Evolutionary conservation across 2,888 invertebrate genomes (phyloP), one percentile per base, ranked within the genome.

Genomic region (Oscheius sp.): DNA sequence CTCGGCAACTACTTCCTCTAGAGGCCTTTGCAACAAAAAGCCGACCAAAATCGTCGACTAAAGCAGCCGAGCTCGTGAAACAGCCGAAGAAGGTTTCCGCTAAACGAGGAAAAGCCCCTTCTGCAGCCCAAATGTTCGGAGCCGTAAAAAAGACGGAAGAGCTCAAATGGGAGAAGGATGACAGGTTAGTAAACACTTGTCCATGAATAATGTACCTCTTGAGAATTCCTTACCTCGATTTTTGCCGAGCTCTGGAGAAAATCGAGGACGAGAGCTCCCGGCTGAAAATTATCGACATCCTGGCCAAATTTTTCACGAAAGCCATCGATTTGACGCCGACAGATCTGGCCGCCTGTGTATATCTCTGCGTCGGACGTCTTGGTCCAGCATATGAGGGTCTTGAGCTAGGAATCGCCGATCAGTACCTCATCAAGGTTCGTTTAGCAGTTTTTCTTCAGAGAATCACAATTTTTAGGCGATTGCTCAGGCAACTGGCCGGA

Each of bases 311-410:
- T 90, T 93, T 96, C 79, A 92, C 48, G 47, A 65, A 73, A 71
- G 95, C 97, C 13, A 94, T 96, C 37, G 92, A 93, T 3, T 91
- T 96, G 58, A 94, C 94, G 29, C 96, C 96, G 0, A 92, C 93
- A n/a, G 97, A 99, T 90, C 91, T 99, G 76, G 89, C 96, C 73
- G 93, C 94, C 0, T 95, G 95, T 84, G 93, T 99, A 29, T 98
- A 99, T 90, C 91, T 99, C 81, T 96, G 96, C 87, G 92, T 98
- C n/a, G 99, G 99, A 90, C 94, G 94, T 90, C 91, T 99, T 59
- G 97, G 95, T 0, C 98, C 99, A 0, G 95, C 96, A 0, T 97
- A 96, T 89, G 95, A 96, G 90, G 97, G 96, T 91, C 85, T 95
- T 37, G 95, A 96, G 90, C 90, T 95, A 87, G 98, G 98, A n/a